These are phyloP conservation scores for Poeciliopsis turneri DNA, from an alignment of 2,797 vertebrate species.

Conservation along the genomic window DNA sequence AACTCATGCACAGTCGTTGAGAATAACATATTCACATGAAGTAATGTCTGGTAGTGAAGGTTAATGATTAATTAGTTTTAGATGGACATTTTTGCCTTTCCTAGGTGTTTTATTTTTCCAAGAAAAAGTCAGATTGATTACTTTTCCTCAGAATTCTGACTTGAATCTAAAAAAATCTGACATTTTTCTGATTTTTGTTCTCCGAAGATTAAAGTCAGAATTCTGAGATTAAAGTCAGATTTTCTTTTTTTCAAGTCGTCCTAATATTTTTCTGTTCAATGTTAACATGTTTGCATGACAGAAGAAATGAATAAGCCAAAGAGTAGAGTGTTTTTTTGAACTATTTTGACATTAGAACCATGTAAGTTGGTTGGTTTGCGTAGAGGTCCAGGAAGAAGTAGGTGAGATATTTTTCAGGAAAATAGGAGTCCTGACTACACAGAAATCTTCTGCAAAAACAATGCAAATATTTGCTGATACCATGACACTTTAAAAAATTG, in stretches of 20 bases:
- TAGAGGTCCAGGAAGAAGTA: not conserved
- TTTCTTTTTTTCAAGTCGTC: no score
- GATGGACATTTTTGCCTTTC: no score
- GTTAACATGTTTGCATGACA: not conserved
- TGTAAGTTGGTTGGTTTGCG: not conserved
- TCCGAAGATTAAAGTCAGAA: no score
- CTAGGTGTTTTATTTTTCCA: no score
- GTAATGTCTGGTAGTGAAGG: not conserved
- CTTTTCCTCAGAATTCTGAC: no score
- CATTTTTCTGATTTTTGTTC: no score
- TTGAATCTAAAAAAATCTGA: no score
- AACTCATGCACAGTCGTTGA: no score
- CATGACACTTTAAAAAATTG: not conserved
- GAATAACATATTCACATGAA: not conserved
- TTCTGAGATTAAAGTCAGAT: no score
- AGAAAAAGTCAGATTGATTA: no score
- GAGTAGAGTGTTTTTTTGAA: not conserved
- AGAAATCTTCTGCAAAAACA: not conserved
- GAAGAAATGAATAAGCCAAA: not conserved
- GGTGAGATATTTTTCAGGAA: not conserved
- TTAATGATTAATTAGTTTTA: not conserved
- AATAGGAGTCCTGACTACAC: not conserved
- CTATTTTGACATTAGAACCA: not conserved
- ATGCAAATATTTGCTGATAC: not conserved
- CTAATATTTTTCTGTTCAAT: no score